phyloP scores from a whole-genome alignment of 2,888 invertebrate species.

The Sesia apiformis region DNA sequence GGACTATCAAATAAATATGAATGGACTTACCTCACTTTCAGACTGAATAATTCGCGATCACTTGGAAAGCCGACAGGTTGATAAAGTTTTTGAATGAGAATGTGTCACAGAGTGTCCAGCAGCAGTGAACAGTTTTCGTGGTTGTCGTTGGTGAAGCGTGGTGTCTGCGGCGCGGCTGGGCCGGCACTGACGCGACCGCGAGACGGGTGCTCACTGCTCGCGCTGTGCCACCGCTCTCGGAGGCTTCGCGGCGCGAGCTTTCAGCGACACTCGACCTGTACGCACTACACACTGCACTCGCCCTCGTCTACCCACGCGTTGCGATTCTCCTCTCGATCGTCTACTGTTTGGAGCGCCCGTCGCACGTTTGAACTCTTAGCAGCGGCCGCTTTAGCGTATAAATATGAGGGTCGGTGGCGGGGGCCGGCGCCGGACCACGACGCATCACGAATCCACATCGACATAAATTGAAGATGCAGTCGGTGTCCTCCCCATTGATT shows the following conservation, averaged over 20 bases:
- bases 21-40: slow-evolving; percentile 52
- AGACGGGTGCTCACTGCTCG: slow-evolving; percentile 9
- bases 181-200: slow-evolving; percentile 62
- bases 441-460: slow-evolving; percentile 69
- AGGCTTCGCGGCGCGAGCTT: slow-evolving; percentile 71
- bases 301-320: slow-evolving; percentile 66
- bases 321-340: slow-evolving; percentile 65
- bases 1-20: slow-evolving; percentile 1
- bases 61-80: slow-evolving; percentile 34
- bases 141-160: slow-evolving; percentile 38
- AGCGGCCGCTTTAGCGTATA: slow-evolving; percentile 68
- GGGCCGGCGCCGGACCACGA: slow-evolving; percentile 58
- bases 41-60: slow-evolving; percentile 40
- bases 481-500: slow-evolving; percentile 68
- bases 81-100: slow-evolving; percentile 4
- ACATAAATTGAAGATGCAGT: slow-evolving; percentile 69
- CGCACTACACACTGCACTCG: slow-evolving; percentile 74
- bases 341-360: slow-evolving; percentile 69
- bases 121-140: slow-evolving; percentile 8
- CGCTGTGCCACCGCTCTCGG: slow-evolving; percentile 44
- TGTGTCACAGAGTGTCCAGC: slow-evolving; percentile 25
- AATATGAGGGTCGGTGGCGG: slow-evolving; percentile 72
- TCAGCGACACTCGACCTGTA: slow-evolving; percentile 67
- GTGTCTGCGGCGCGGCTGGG: slow-evolving; percentile 70
- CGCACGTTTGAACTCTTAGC: slow-evolving; percentile 72